Conservation (phyloP, 2,888 invertebrate species). For the Dendrolimus houi region DNA sequence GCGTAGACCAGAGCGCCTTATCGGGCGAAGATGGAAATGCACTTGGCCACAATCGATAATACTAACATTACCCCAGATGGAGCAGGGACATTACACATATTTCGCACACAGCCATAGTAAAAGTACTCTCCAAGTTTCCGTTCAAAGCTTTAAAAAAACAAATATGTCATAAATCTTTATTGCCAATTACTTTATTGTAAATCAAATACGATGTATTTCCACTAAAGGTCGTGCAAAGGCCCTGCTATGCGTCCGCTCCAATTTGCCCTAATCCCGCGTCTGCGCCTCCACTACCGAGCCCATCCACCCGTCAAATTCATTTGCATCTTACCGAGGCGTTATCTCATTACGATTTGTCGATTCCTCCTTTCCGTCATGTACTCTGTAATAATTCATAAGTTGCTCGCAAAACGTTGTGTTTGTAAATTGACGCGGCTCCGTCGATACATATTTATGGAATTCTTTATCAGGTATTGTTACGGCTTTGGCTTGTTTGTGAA, state of each 20-base stretch:
- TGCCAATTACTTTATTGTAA: background rate
- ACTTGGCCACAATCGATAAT: too few relatives aligned
- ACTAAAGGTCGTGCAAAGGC: constrained; percentile 30
- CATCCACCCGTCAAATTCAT: constrained; percentile 48
- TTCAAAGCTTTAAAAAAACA: too few relatives aligned
- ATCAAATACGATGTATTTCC: background rate
- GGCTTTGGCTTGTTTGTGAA: constrained; percentile 5
- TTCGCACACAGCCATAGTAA: constrained; percentile 13
- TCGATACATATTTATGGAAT: constrained; percentile 34
- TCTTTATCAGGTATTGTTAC: constrained; percentile 19
- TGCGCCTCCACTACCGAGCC: constrained; percentile 18
- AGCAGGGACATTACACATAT: too few relatives aligned
- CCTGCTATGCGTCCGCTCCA: constrained; percentile 31
- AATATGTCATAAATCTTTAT: too few relatives aligned
- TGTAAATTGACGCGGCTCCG: constrained; percentile 15
- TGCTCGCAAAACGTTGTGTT: constrained; percentile 21
- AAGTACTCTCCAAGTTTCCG: constrained; percentile 16
- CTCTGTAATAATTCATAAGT: constrained; percentile 40
- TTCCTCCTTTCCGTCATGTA: constrained; percentile 29
- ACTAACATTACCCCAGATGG: too few relatives aligned
- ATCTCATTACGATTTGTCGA: constrained; percentile 54
- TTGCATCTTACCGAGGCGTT: constrained; percentile 55
- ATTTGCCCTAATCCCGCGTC: constrained; percentile 37
- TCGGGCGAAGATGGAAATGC: too few relatives aligned
- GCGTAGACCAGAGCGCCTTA: too few relatives aligned